phyloP scores from a whole-genome alignment of 2,797 vertebrate species.

The Mycteria americana region DNA sequence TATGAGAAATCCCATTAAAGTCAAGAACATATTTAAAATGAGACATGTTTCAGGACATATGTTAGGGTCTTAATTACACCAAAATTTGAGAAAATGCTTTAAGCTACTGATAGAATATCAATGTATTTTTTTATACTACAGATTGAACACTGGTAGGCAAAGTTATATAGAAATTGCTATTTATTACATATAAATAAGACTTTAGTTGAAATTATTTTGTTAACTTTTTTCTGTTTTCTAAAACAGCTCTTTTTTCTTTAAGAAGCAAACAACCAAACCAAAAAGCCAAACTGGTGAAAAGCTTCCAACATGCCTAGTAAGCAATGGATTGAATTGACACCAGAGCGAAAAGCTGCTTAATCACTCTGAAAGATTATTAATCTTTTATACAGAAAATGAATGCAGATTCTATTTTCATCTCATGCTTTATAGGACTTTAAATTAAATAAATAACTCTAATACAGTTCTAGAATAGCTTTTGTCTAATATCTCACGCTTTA shows the following conservation, averaged over 20 bases:
- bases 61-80: not conserved
- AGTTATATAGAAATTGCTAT: not conserved
- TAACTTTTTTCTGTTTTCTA: not conserved
- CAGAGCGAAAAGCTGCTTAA: not conserved
- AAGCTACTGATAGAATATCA: not conserved
- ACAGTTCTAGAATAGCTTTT: not conserved
- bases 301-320: not conserved
- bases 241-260: not conserved
- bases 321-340: not conserved
- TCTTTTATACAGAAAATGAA: not conserved
- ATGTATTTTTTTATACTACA: not conserved
- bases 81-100: not conserved
- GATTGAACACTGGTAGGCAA: not conserved
- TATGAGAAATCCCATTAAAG: not conserved
- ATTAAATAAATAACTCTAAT: not conserved
- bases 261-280: not conserved
- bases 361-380: not conserved
- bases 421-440: not conserved
- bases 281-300: not conserved
- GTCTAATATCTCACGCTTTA: not conserved
- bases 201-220: not conserved
- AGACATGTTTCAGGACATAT: not conserved
- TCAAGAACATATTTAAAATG: not conserved
- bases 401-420: not conserved
- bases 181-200: not conserved